Conservation (phyloP, 2,888 invertebrate genomes). For the Salpingus planirostris region DNA sequence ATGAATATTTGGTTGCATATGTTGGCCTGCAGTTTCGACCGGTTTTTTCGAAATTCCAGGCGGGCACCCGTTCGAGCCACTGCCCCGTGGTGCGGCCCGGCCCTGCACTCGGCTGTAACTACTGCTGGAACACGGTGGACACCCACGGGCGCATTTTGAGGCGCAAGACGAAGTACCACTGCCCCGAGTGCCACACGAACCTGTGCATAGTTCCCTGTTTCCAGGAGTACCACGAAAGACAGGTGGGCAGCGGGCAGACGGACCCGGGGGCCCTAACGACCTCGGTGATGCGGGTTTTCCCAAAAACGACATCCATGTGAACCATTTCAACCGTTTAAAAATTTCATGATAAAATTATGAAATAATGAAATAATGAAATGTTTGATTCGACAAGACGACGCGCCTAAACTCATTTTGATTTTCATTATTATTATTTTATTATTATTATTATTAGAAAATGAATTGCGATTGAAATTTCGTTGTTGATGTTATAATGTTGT, state of each 20-base stretch:
- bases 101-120: constrained; percentile 79
- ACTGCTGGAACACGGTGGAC: constrained; percentile 86
- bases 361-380: no score
- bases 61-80: constrained; percentile 56
- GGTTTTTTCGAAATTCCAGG: no score
- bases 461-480: neutral
- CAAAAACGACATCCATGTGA: constrained; percentile 41
- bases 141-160: constrained; percentile 71
- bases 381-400: no score
- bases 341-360: no score
- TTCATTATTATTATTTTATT: no score
- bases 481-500: constrained; percentile 2
- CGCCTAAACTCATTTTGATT: no score
- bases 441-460: no score
- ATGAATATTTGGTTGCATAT: no score
- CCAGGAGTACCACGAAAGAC: constrained; percentile 71
- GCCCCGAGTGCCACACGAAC: constrained; percentile 83
- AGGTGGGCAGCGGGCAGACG: constrained; percentile 29
- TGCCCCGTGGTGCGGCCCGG: constrained; percentile 77
- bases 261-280: constrained; percentile 31
- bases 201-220: constrained; percentile 85
- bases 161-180: constrained; percentile 82
- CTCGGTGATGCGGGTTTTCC: constrained; percentile 34
- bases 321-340: no score
- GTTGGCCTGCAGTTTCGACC: no score